Conservation (phyloP, 2,888 invertebrate species). For the Drosophila meridiana region DNA sequence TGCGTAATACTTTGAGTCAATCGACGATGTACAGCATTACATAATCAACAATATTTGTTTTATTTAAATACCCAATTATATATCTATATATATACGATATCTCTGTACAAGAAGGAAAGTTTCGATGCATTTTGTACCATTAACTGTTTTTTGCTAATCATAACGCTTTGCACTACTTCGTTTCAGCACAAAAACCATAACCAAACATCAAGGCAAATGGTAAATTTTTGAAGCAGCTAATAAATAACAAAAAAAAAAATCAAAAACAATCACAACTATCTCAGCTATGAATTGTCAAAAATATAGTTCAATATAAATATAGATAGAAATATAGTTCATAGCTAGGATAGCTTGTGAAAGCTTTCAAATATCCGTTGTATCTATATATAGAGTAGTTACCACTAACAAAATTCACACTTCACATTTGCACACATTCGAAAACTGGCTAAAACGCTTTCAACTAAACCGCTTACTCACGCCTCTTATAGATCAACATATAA, state of each 20-base stretch:
- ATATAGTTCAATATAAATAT: not conserved
- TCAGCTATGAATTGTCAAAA: slow-evolving; percentile 34
- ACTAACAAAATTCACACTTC: slow-evolving; percentile 60
- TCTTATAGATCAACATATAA: slow-evolving; percentile 15
- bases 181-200: slow-evolving; percentile 95
- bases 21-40: not conserved
- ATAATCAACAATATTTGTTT: slow-evolving; percentile 9
- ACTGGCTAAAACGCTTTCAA: slow-evolving; percentile 61
- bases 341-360: slow-evolving; percentile 20
- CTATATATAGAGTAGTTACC: slow-evolving; percentile 19
- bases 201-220: slow-evolving; percentile 94
- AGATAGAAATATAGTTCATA: not conserved
- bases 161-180: slow-evolving; percentile 79
- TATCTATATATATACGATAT: not conserved
- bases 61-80: slow-evolving; percentile 3
- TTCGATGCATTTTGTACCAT: slow-evolving; percentile 53
- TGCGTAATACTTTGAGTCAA: not conserved
- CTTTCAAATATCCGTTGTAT: slow-evolving; percentile 20
- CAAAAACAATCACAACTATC: slow-evolving; percentile 18
- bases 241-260: slow-evolving; percentile 42
- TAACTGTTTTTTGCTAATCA: slow-evolving; percentile 73
- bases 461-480: slow-evolving; percentile 65
- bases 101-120: slow-evolving; percentile 8
- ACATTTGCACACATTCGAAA: slow-evolving; percentile 65
- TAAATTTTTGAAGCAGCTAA: slow-evolving; percentile 86